phyloP scores from a whole-genome alignment of 2,113 vertebrate genomes.

The Illadopsis cleaveri region DNA sequence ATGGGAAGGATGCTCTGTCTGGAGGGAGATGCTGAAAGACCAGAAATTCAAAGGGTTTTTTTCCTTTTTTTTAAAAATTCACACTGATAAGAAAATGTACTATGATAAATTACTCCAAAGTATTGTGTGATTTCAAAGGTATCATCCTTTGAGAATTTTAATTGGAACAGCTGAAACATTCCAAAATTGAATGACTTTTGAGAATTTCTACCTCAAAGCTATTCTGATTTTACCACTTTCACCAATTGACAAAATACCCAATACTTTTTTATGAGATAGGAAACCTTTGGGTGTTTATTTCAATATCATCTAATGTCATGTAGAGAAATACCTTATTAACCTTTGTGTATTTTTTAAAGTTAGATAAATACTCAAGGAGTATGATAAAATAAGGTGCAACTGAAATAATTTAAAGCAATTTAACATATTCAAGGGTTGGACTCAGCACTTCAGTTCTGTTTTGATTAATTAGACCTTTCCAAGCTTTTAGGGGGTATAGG shows the following conservation, averaged over 20 bases:
- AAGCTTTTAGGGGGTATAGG: neutral
- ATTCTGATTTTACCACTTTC: neutral
- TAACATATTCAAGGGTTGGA: neutral
- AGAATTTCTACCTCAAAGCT: neutral
- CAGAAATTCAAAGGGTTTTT: neutral
- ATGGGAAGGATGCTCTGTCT: neutral
- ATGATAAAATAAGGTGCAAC: neutral
- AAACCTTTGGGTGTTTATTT: neutral
- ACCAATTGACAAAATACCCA: neutral
- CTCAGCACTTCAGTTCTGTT: neutral
- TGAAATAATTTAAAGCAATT: neutral
- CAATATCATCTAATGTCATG: neutral
- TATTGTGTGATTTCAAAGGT: neutral
- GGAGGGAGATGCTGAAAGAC: neutral
- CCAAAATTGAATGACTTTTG: neutral
- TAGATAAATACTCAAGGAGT: neutral
- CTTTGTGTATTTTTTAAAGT: neutral
- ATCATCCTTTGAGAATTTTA: neutral
- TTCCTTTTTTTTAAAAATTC: fast-evolving
- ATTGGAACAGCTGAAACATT: neutral
- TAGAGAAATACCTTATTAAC: neutral
- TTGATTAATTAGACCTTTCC: neutral
- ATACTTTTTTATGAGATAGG: neutral
- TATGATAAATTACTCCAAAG: neutral
- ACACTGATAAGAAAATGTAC: neutral